phyloP scores from a whole-genome alignment of 2,888 invertebrate genomes.

The Elgonia sp. region DNA sequence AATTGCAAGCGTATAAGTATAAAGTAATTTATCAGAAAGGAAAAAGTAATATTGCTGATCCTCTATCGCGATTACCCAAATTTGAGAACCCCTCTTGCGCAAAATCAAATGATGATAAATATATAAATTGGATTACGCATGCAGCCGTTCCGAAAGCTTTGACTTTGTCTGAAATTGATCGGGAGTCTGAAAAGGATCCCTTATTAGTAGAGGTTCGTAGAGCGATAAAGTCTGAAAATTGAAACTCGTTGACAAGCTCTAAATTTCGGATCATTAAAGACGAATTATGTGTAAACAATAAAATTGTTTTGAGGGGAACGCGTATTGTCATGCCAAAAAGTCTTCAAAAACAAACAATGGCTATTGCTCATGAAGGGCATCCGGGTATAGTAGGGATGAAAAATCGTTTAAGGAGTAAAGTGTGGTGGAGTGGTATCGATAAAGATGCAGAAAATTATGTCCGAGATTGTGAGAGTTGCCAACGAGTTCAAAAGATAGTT shows the following conservation, averaged over 20 bases:
- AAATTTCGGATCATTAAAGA: slow-evolving; percentile 56
- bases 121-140: slow-evolving; percentile 15
- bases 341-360: not conserved
- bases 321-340: slow-evolving; percentile 67
- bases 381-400: slow-evolving; percentile 17
- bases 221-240: slow-evolving; percentile 48
- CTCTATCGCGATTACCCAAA: slow-evolving; percentile 40
- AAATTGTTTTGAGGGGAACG: slow-evolving; percentile 70
- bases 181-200: slow-evolving; percentile 48
- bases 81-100: not conserved
- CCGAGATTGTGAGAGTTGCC: slow-evolving; percentile 59
- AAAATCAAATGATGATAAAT: not conserved
- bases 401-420: not conserved
- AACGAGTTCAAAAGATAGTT: slow-evolving; percentile 51
- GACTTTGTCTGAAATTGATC: slow-evolving; percentile 46
- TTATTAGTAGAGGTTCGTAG: slow-evolving; percentile 43
- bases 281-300: slow-evolving; percentile 65
- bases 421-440: not conserved
- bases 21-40: slow-evolving; percentile 72
- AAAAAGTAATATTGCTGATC: slow-evolving; percentile 61
- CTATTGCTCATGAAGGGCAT: slow-evolving; percentile 79
- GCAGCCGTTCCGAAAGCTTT: slow-evolving; percentile 42
- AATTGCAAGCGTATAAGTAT: slow-evolving; percentile 78
- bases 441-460: not conserved
- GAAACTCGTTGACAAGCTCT: slow-evolving; percentile 46